Base-by-base conservation (phyloP, 1,140 invertebrate species). In the Drosophila chauvacae region DNA sequence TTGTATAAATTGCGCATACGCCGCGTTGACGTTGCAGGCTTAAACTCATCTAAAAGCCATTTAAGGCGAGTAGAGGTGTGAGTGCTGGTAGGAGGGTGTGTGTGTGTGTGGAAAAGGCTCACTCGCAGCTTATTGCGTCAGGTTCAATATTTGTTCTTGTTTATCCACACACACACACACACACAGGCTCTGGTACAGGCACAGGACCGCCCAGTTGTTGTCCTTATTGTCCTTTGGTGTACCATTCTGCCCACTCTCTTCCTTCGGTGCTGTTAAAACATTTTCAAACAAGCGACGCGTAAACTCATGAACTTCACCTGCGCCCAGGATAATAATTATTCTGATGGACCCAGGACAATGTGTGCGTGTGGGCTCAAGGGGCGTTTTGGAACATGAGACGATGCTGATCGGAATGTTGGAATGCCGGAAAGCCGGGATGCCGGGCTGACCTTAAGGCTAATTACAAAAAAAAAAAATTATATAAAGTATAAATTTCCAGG, bases 131-230 rank as follows among this genome's bases (percentile, higher is more conserved):
- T 84, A 80, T 84, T 88, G 84, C 84, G 84, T 81, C 64, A 84
- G 77, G 75, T 75, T 90, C 80, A 87, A 87, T 87, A 88, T 87
- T 87, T 88, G 84, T 77, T 71, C 80, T 57, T 83, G 71, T 80
- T 80, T 41, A 68, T 51, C 61, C 71, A 57, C 42, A 33, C 55
- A 45, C 53, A 68, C 26, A 28, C 37, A 23, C 23, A 23, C 47
- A 28, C 30, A 57, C 18, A 48, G 44, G 28, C 37, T 11, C 26
- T n/a, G 48, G 11, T n/a, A 55, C 66, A 65, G 11, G 50, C 18
- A 37, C 41, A 77, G 55, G 39, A n/a, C 55, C 62, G 53, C 66
- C 53, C 44, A 72, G 68, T 44, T 68, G 66, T 55, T 81, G 59
- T 53, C 81, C 78, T 71, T 84, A 79, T 83, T 83, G 81, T 84